Evolutionary conservation across 2,888 invertebrate species (phyloP).

Genomic region (Coelopa pilipes): DNA sequence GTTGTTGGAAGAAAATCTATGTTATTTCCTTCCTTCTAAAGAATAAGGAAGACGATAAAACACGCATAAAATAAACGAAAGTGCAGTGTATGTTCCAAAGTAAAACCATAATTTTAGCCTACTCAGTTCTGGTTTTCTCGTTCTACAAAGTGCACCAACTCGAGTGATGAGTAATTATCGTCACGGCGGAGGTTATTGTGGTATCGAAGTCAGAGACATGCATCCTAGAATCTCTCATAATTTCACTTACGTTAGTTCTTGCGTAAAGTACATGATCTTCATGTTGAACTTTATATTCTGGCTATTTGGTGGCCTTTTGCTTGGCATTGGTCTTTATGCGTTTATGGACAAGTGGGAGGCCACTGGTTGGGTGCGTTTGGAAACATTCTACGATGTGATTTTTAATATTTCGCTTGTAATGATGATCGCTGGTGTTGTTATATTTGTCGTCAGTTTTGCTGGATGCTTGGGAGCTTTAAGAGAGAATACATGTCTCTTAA

Average conservation of each 20-base stretch:
- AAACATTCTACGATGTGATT: constrained; percentile 89
- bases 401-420: constrained; percentile 91
- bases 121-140: not conserved
- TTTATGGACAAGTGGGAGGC: constrained; percentile 94
- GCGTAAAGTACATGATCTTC: constrained; percentile 67
- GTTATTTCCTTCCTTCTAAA: too few species aligned
- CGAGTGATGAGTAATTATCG: constrained; percentile 62
- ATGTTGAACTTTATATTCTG: constrained; percentile 70
- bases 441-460: constrained; percentile 94
- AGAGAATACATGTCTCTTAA: constrained; percentile 91
- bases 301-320: constrained; percentile 87
- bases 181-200: constrained; percentile 63
- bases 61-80: too few species aligned
- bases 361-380: constrained; percentile 82
- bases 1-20: too few species aligned
- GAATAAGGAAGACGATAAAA: too few species aligned
- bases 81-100: too few species aligned
- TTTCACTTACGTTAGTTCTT: constrained; percentile 66
- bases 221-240: constrained; percentile 63
- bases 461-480: constrained; percentile 83
- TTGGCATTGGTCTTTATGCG: constrained; percentile 90
- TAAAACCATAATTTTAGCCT: too few species aligned
- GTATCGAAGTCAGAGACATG: constrained; percentile 62
- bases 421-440: constrained; percentile 87
- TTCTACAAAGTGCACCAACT: not conserved